Percentiles rank a stretch among this genome's conserved stretches.
phyloP scores from a whole-genome alignment of 2,113 vertebrate species.

The Ramphastos sulfuratus region DNA sequence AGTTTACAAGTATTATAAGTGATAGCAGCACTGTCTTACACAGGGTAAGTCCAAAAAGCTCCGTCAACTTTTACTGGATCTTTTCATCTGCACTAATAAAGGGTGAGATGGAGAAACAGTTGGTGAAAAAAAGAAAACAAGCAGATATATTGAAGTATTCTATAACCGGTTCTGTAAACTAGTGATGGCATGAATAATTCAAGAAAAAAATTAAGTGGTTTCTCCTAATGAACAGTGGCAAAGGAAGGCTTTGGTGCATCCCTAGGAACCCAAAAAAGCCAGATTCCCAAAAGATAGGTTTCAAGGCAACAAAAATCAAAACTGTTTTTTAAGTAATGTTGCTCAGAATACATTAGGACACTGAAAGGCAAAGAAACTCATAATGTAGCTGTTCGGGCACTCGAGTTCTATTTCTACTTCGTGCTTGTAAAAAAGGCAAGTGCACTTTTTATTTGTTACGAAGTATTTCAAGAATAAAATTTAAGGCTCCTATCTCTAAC shows the following conservation, averaged over 20 bases:
- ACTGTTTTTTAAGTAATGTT: neutral
- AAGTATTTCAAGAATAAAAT: neutral
- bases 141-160: neutral
- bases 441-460: neutral
- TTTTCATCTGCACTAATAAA: neutral
- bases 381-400: neutral
- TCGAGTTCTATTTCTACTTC: neutral
- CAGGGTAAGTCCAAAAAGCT: neutral
- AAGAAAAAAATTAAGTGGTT: neutral
- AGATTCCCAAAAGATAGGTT: neutral
- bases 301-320: neutral
- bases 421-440: neutral
- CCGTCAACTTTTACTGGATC: neutral
- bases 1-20: neutral
- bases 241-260: neutral
- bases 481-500: neutral
- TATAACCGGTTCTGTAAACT: neutral
- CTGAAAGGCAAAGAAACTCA: neutral
- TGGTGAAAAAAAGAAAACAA: neutral
- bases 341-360: neutral
- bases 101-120: neutral
- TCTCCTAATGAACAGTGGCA: neutral
- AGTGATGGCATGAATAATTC: neutral
- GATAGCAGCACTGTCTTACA: neutral
- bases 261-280: accelerated